These are phyloP conservation scores for Stylophora pistillata DNA, from an alignment of 64 coral and sea anemone genomes.

Conservation along the genomic window DNA sequence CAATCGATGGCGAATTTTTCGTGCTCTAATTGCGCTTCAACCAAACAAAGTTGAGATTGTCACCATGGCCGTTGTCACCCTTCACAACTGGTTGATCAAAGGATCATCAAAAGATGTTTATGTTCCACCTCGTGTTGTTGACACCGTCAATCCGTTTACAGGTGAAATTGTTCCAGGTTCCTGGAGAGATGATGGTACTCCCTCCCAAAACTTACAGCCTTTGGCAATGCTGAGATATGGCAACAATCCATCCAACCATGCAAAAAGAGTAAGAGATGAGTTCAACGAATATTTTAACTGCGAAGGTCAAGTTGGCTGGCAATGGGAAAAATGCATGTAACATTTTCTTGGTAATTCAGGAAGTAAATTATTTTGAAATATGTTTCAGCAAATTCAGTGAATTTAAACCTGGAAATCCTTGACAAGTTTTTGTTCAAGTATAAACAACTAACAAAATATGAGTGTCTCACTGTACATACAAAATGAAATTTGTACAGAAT, in stretches of 20 bases:
- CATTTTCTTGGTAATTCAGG: not conserved
- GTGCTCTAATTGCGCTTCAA: constrained; percentile 36
- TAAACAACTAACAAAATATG: not conserved
- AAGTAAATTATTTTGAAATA: constrained; percentile 28
- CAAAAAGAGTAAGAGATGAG: constrained; percentile 37
- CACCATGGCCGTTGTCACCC: constrained; percentile 34
- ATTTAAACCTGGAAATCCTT: not conserved
- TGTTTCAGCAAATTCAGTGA: not conserved
- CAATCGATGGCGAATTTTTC: constrained; percentile 39
- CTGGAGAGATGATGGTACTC: constrained; percentile 27
- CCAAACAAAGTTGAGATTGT: constrained; percentile 55
- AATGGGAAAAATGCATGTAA: constrained; percentile 18
- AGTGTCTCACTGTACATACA: not conserved
- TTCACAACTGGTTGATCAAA: constrained; percentile 62
- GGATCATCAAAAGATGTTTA: constrained; percentile 18
- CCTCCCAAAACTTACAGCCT: constrained; percentile 20
- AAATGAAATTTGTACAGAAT: not conserved
- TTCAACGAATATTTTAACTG: constrained; percentile 34
- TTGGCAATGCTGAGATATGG: constrained; percentile 25
- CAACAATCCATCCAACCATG: constrained; percentile 41
- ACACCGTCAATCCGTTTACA: constrained; percentile 26
- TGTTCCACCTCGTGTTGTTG: constrained; percentile 40
- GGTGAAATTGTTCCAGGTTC: constrained; percentile 32
- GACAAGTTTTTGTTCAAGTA: not conserved
- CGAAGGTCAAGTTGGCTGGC: constrained; percentile 11